phyloP scores from a whole-genome alignment of 64 coral and sea anemone genomes.

The Montipora capricornis region DNA sequence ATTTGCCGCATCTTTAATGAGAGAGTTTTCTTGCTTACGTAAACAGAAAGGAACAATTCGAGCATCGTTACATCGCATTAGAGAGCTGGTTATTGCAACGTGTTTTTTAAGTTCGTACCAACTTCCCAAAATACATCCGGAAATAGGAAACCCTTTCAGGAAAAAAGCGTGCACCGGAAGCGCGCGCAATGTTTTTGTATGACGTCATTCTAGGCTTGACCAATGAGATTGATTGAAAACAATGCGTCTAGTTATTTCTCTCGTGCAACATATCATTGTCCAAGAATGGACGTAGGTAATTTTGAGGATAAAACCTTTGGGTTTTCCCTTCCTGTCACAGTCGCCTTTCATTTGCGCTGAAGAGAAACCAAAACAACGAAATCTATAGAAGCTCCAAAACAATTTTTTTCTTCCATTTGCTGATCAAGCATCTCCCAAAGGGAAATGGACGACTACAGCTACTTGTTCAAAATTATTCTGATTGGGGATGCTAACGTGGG shows the following conservation, averaged over 20 bases:
- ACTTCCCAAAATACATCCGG: background rate
- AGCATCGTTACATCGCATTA: background rate
- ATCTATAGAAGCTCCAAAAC: background rate
- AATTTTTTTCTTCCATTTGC: background rate
- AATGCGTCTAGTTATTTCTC: slow-evolving; percentile 50
- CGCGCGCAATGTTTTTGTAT: slow-evolving; percentile 19
- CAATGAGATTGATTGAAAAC: slow-evolving; percentile 38
- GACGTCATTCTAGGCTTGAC: slow-evolving; percentile 79
- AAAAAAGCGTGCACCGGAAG: slow-evolving; percentile 17
- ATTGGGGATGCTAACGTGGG: slow-evolving; percentile 98
- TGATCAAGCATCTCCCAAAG: background rate
- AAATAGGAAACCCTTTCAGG: background rate
- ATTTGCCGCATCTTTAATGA: too few species aligned
- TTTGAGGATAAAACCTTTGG: slow-evolving; percentile 32
- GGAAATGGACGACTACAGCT: slow-evolving; percentile 92
- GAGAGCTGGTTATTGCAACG: background rate
- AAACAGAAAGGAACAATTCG: background rate
- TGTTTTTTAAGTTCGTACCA: background rate
- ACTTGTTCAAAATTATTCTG: slow-evolving; percentile 97
- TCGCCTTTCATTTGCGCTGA: background rate
- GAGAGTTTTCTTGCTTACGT: too few species aligned
- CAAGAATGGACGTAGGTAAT: slow-evolving; percentile 19
- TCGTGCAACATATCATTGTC: slow-evolving; percentile 60
- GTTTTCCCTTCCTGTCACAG: slow-evolving; percentile 6
- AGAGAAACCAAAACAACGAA: background rate